A percentile compares a stretch with the other conserved stretches of the same genome.
These are phyloP conservation scores for Lithobates pipiens DNA, from an alignment of 2,797 vertebrate species.

Conservation along the genomic window DNA sequence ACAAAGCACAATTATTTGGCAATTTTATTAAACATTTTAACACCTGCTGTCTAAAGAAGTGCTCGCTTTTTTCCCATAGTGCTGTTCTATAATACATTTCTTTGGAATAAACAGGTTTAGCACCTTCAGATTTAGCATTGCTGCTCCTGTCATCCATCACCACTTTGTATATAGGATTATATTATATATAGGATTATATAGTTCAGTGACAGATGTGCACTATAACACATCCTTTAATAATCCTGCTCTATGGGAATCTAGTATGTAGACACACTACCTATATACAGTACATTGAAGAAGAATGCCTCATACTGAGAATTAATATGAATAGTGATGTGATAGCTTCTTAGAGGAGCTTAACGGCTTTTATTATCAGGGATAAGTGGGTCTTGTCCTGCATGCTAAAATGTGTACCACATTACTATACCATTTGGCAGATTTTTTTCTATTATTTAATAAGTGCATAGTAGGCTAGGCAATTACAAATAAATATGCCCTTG, in stretches of 20 bases:
- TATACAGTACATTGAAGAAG: conserved; percentile 18
- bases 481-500: background rate
- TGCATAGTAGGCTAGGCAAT: background rate
- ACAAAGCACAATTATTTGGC: background rate
- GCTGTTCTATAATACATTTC: conserved; percentile 19
- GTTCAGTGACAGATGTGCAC: conserved; percentile 51
- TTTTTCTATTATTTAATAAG: background rate
- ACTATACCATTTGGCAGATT: background rate
- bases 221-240: conserved; percentile 45
- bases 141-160: conserved; percentile 48
- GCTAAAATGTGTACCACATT: background rate
- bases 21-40: background rate
- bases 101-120: conserved; percentile 36
- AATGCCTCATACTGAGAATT: conserved; percentile 22
- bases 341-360: conserved; percentile 25
- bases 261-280: conserved; percentile 27
- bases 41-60: background rate
- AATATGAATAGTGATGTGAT: conserved; percentile 22
- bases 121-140: conserved; percentile 42
- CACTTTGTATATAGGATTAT: conserved; percentile 48
- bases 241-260: conserved; percentile 25
- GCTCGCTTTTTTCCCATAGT: background rate
- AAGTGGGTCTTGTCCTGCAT: background rate
- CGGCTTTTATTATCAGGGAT: background rate
- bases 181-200: conserved; percentile 51